Percentiles rank a stretch among this genome's conserved stretches.
Evolutionary conservation across 2,113 vertebrate genomes (phyloP).

Genomic region (Rhea pennata): DNA sequence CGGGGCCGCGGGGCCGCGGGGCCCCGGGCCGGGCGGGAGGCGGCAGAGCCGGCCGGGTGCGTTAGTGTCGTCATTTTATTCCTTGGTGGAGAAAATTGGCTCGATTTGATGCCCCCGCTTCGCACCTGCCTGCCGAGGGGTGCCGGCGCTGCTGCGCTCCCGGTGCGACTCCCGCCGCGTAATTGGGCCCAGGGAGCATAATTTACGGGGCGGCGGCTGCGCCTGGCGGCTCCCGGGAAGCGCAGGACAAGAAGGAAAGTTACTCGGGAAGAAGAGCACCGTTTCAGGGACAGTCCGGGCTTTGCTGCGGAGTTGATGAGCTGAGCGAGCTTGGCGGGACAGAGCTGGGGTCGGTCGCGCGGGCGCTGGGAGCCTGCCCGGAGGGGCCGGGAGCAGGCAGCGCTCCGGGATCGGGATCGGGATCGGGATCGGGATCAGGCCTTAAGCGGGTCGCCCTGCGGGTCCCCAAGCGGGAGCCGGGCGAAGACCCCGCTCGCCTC

Average conservation of each 20-base stretch:
- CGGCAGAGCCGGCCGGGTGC: no score
- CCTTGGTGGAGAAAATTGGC: not conserved
- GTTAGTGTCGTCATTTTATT: not conserved
- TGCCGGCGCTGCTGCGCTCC: not conserved
- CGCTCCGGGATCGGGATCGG: not conserved
- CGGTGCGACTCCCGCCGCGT: not conserved
- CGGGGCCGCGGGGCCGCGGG: no score
- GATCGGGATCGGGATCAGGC: not conserved
- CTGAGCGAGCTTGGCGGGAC: not conserved
- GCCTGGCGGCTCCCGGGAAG: not conserved
- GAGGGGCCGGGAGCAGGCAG: not conserved
- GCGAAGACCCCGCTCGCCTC: no score
- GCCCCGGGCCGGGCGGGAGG: no score
- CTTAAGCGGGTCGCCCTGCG: not conserved
- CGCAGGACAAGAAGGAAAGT: no score
- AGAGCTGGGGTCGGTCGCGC: not conserved
- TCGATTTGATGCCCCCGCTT: not conserved
- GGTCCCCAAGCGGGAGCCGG: not conserved
- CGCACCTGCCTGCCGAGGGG: not conserved
- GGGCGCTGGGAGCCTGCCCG: not conserved
- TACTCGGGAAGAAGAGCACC: not conserved
- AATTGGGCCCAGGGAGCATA: not conserved
- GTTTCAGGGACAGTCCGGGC: not conserved
- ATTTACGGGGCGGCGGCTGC: not conserved
- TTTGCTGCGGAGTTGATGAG: not conserved